phyloP scores from a whole-genome alignment of 2,113 vertebrate species.

The Aphelocoma coerulescens region DNA sequence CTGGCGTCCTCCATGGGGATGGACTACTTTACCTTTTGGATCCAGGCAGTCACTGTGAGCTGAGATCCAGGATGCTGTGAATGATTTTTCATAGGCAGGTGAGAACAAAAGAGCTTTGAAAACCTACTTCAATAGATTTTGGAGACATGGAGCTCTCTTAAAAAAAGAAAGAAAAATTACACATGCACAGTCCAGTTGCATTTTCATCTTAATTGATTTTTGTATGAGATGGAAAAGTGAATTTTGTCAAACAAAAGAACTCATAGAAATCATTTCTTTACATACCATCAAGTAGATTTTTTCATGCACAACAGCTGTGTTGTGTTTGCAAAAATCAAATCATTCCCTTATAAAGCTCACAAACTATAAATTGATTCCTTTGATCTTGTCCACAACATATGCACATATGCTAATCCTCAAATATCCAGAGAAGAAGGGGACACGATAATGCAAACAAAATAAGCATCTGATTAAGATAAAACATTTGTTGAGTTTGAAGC shows the following conservation, averaged over 20 bases:
- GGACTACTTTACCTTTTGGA: conserved; percentile 71
- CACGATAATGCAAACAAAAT: conserved; percentile 28
- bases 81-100: conserved; percentile 77
- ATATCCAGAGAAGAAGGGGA: neutral
- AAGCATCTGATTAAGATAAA: conserved; percentile 37
- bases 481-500: neutral
- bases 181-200: conserved; percentile 37
- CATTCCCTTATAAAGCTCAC: conserved; percentile 29
- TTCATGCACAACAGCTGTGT: conserved; percentile 47
- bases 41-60: conserved; percentile 62
- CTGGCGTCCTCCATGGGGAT: conserved; percentile 70
- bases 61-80: conserved; percentile 67
- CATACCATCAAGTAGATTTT: conserved; percentile 60
- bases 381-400: conserved; percentile 45
- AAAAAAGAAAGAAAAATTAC: neutral
- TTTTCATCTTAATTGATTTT: conserved; percentile 72
- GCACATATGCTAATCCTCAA: conserved; percentile 46
- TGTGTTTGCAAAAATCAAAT: conserved; percentile 55
- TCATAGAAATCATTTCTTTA: conserved; percentile 51
- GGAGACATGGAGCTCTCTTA: conserved; percentile 56
- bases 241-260: conserved; percentile 45
- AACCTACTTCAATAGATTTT: conserved; percentile 72
- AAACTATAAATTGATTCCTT: conserved; percentile 39
- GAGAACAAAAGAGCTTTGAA: conserved; percentile 79
- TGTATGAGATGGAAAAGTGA: conserved; percentile 42